Evolutionary conservation across 2,888 invertebrate species (phyloP), one percentile per base, ranked within the genome.

Genomic region (Strigamia crassipes): DNA sequence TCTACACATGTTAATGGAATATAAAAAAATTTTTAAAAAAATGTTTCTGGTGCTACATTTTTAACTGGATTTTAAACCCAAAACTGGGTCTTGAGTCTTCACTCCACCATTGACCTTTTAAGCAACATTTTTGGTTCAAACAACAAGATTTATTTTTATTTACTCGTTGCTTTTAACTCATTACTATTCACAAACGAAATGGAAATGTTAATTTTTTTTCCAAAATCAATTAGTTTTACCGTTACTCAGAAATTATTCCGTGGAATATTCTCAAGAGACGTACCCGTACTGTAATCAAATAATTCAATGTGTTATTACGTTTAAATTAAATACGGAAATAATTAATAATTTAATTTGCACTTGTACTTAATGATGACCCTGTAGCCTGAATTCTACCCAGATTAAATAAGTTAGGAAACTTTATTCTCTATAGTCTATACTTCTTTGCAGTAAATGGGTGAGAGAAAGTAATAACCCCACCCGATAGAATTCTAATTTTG

Each of bases 81-180:
- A 6, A 56, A 56, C 56, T 56, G 18, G 56, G 15, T 56, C 18
- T 27, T 27, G 1, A 27, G 27, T 27, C 27, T 27, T 27, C 27
- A 27, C 27, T n/a, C 56, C 56, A 18, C 56, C 56, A 56, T 56
- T 56, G 18, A 56, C 56, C 56, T 56, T 56, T n/a, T 56, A 21
- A 56, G n/a, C 18, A 56, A 56, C 56, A 56, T 56, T 56, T 56
- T 56, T n/a, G 18, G 18, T 56, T 56, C 56, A 18, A 56, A 56
- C 56, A 56, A 56, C 18, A 56, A 56, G n/a, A 56, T 56, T 56
- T 18, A 56, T 56, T n/a, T 56, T 56, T 56, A 56, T 18, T 56
- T 56, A 18, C 46, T 46, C 6, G 38, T 38, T 38, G 38, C 56
- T 56, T 56, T 56, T 18, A 9, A 21, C 21, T 18, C 56, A 56